These are phyloP conservation scores for Hiodon alosoides DNA, from an alignment of 2,113 vertebrate species.

Conservation along the genomic window DNA sequence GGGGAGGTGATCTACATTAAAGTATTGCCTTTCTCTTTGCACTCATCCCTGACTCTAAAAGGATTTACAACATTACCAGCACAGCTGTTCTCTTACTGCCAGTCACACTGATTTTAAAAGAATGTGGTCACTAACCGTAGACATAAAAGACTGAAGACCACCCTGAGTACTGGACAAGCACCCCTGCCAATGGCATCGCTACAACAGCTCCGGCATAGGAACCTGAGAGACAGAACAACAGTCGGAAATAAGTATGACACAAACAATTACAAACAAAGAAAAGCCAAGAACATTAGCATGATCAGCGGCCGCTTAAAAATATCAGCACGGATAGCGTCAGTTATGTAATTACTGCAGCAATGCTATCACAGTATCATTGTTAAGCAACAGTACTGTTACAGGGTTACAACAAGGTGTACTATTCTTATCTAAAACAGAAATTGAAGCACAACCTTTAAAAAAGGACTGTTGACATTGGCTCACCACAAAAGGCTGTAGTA, in stretches of 20 bases:
- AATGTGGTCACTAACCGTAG: conserved; percentile 59
- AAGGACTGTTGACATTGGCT: conserved; percentile 21
- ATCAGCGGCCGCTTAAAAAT: not conserved
- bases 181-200: conserved; percentile 83
- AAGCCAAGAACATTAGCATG: not conserved
- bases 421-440: not conserved
- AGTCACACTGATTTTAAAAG: not conserved
- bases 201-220: conserved; percentile 87
- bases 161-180: conserved; percentile 82
- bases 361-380: not conserved
- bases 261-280: not conserved
- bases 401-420: not conserved
- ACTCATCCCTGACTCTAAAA: no score
- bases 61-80: no score
- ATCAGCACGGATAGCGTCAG: no score
- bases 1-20: no score
- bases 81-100: not conserved
- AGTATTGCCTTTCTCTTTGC: no score
- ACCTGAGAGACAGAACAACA: conserved; percentile 48
- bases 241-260: not conserved
- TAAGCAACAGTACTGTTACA: not conserved
- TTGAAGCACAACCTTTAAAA: not conserved
- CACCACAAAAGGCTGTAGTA: conserved; percentile 79
- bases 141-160: conserved; percentile 89
- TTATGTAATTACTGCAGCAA: not conserved